Evolutionary conservation across 1,140 invertebrate genomes (phyloP).

Genomic region (Drosophila burlai): DNA sequence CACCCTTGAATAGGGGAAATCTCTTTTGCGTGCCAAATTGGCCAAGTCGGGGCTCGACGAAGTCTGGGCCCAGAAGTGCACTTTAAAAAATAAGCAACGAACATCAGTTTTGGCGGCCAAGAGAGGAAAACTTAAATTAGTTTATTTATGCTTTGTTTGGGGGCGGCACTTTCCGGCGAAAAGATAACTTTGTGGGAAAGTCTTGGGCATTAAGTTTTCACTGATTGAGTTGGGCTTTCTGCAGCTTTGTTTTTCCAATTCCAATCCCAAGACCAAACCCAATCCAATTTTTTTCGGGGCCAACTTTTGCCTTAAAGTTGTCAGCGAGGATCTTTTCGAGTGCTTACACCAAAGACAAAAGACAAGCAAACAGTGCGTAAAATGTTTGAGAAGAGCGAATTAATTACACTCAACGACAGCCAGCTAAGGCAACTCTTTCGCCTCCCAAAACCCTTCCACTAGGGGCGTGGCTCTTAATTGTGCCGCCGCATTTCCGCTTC

Average conservation of each 20-base stretch:
- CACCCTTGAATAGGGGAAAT: slow-evolving; percentile 29
- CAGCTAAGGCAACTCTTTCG: slow-evolving; percentile 44
- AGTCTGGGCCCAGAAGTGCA: slow-evolving; percentile 13
- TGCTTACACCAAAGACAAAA: slow-evolving; percentile 77
- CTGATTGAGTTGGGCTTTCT: slow-evolving; percentile 70
- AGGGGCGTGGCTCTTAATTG: slow-evolving; percentile 51
- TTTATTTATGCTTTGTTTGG: slow-evolving; percentile 78
- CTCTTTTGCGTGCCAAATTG: slow-evolving; percentile 56
- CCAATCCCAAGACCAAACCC: slow-evolving; percentile 1
- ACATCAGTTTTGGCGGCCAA: slow-evolving; percentile 34
- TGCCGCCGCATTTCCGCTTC: slow-evolving; percentile 51
- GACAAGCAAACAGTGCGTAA: slow-evolving; percentile 79
- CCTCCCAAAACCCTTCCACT: not conserved
- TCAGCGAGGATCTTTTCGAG: slow-evolving; percentile 72
- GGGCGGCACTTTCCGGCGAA: slow-evolving; percentile 41
- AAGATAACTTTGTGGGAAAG: slow-evolving; percentile 69
- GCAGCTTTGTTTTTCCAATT: slow-evolving; percentile 30
- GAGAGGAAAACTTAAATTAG: slow-evolving; percentile 74
- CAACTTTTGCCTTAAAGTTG: slow-evolving; percentile 67
- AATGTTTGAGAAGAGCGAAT: slow-evolving; percentile 80
- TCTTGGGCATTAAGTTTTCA: slow-evolving; percentile 61
- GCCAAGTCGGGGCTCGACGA: slow-evolving; percentile 13
- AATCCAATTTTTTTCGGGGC: slow-evolving; percentile 28
- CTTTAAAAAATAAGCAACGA: slow-evolving; percentile 29
- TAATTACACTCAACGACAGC: slow-evolving; percentile 74